Evolutionary conservation across 2,797 vertebrate species (phyloP).

Genomic region (Acanthornis magna): DNA sequence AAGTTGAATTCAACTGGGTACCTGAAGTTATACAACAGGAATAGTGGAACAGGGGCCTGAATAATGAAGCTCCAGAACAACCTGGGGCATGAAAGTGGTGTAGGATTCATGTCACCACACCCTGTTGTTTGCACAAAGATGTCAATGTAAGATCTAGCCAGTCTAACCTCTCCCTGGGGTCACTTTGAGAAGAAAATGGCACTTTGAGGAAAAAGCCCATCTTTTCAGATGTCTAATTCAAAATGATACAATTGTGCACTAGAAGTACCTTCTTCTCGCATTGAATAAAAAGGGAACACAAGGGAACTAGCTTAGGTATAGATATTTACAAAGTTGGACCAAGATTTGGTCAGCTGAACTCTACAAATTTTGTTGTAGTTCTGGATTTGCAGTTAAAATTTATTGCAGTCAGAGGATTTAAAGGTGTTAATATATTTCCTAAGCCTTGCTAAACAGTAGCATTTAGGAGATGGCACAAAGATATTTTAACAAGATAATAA

Average conservation of each 20-base stretch:
- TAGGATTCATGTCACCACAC: background rate
- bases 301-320: background rate
- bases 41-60: background rate
- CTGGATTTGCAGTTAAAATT: background rate
- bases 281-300: background rate
- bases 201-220: background rate
- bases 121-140: background rate
- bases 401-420: background rate
- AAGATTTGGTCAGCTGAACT: background rate
- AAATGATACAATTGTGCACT: background rate
- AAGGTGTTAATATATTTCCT: background rate
- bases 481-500: background rate
- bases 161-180: background rate
- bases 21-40: background rate
- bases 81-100: accelerated
- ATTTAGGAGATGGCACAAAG: background rate
- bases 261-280: background rate
- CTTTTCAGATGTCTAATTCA: background rate
- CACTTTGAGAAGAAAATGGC: background rate
- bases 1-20: background rate
- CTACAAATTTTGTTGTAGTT: background rate
- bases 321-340: background rate
- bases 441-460: background rate
- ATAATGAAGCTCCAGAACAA: background rate
- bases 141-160: background rate